Conservation (phyloP, 2,113 vertebrate genomes). For the Gymnogyps californianus region DNA sequence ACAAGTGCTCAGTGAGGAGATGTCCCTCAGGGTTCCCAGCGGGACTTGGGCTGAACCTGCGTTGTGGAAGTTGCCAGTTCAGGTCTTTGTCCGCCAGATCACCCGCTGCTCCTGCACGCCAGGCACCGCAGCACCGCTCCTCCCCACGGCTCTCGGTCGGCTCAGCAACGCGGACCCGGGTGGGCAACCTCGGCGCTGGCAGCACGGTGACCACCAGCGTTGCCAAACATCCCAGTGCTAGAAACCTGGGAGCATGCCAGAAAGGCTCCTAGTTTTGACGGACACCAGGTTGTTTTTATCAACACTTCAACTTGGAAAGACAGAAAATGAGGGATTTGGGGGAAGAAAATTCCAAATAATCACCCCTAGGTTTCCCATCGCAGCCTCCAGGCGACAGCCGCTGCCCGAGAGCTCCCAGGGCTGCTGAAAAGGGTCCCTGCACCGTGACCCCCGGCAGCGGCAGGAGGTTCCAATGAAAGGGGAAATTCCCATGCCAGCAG, state of each 20-base stretch:
- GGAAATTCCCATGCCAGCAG: background rate
- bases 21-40: accelerated
- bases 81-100: accelerated
- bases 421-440: background rate
- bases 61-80: accelerated
- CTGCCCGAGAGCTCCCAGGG: background rate
- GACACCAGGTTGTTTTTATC: background rate
- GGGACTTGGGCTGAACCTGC: accelerated
- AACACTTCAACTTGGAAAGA: background rate
- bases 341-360: accelerated
- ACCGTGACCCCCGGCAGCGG: background rate
- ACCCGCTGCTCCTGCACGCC: background rate
- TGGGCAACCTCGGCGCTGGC: background rate
- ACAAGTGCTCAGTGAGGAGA: accelerated
- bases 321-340: background rate
- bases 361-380: accelerated
- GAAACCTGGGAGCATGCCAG: too few species aligned
- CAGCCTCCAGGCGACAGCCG: background rate
- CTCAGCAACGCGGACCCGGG: accelerated
- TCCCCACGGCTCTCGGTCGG: background rate
- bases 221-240: background rate
- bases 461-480: background rate
- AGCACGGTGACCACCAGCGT: accelerated
- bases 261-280: background rate
- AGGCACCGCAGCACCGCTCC: background rate